Evolutionary conservation across 2,888 invertebrate genomes (phyloP), one percentile per base, ranked within the genome.

Genomic region (Sussaba pulchella): DNA sequence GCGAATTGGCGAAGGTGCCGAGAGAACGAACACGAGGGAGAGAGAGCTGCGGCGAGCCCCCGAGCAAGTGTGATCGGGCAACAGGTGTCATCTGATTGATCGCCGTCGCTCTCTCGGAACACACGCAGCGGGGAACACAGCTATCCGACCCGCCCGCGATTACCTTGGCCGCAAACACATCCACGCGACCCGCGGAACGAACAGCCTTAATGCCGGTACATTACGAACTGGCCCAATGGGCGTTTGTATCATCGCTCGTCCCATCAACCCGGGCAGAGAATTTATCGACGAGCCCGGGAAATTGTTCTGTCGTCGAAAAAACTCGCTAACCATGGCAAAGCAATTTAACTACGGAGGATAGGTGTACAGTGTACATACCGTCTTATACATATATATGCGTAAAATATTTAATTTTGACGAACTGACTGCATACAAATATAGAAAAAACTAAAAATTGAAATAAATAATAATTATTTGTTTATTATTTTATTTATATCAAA

Each of bases 41-140:
- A 70, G 17, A 57, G 52, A 10, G 39, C 39, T 12, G 39, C 19
- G 41, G 54, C 57, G 74, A 64, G 61, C 2, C 52, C 66, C 45
- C 52, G 72, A 72, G 64, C 45, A 67, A 82, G 69, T n/a, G n/a
- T 66, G 70, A 73, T 45, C 52, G 72, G 89, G 91, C 91, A 92
- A 92, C 92, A 92, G 92, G 92, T 92, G 91, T 92, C 91, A 91
- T 91, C 92, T 92, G 92, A 92, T 92, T 92, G 91, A 91, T 92
- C 91, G 90, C 87, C 88, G 88, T 89, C 86, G 88, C 88, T 90
- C 87, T 81, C 72, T 76, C 72, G 83, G 78, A 77, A 77, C 81
- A 77, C 77, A 74, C 81, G 84, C 87, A 88, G 85, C 86, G 54
- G 4, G 31, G 31, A 6, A 6, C 14, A 54, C 43, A 52, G 69